Conservation (phyloP, 1,140 invertebrate genomes). For the Saccostrea glomerata region DNA sequence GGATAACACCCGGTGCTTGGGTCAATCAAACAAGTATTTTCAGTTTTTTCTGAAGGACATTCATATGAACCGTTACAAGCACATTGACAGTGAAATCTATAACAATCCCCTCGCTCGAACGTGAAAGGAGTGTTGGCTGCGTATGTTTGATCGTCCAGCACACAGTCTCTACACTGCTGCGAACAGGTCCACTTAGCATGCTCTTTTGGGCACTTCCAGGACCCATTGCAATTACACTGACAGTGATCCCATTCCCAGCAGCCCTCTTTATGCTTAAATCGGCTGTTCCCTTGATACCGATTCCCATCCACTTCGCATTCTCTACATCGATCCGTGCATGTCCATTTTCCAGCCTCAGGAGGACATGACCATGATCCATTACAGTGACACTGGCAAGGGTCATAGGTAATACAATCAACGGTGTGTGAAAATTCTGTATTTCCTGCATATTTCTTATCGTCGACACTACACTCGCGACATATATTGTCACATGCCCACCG, state of each 20-base stretch:
- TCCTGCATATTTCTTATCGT: slow-evolving; percentile 55
- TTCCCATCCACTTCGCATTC: slow-evolving; percentile 39
- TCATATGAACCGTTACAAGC: slow-evolving; percentile 65
- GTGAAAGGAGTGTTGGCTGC: slow-evolving; percentile 46
- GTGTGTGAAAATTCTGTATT: slow-evolving; percentile 59
- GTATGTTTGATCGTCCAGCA: slow-evolving; percentile 41
- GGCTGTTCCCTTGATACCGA: slow-evolving; percentile 36
- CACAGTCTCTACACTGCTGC: slow-evolving; percentile 45
- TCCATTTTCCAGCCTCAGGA: slow-evolving; percentile 49
- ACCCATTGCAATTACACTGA: slow-evolving; percentile 68
- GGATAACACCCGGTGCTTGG: slow-evolving; percentile 54
- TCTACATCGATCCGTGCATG: slow-evolving; percentile 47
- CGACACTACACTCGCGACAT: slow-evolving; percentile 58
- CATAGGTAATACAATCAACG: slow-evolving; percentile 59
- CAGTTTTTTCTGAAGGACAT: slow-evolving; percentile 62
- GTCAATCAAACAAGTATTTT: slow-evolving; percentile 58
- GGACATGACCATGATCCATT: slow-evolving; percentile 65
- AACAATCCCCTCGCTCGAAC: slow-evolving; percentile 49
- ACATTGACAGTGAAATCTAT: slow-evolving; percentile 67
- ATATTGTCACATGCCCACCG: slow-evolving; percentile 62
- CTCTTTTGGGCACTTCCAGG: slow-evolving; percentile 68
- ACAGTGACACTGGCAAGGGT: slow-evolving; percentile 62
- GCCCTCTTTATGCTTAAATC: slow-evolving; percentile 37
- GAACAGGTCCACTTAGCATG: slow-evolving; percentile 58
- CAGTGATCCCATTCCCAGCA: slow-evolving; percentile 65